A percentile compares a stretch with the other conserved stretches of the same genome.
Conservation (phyloP, 2,888 invertebrate species). For the Leptopilina syphax region DNA sequence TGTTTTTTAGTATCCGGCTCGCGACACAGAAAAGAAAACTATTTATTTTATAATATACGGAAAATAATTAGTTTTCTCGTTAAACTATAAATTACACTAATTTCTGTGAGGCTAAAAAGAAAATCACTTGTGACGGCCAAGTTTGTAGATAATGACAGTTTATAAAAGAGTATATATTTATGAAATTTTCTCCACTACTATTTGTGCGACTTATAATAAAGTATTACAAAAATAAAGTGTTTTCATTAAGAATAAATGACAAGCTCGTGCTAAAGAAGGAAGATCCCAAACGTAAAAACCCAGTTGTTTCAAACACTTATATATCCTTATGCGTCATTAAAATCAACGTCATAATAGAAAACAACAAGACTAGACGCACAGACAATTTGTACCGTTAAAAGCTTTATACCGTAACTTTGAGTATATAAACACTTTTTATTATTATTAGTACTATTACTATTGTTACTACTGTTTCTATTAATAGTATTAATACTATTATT, state of each 20-base stretch:
- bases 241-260: background rate
- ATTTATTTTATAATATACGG: too few species aligned
- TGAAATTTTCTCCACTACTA: background rate
- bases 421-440: background rate
- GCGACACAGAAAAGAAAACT: too few species aligned
- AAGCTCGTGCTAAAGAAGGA: conserved; percentile 10
- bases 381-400: conserved; percentile 32
- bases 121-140: too few species aligned
- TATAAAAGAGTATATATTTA: too few species aligned
- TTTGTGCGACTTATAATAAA: background rate
- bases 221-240: background rate
- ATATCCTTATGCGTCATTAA: conserved; percentile 22
- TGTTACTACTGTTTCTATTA: too few species aligned
- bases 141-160: too few species aligned
- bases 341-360: conserved; percentile 30
- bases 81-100: too few species aligned
- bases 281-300: background rate
- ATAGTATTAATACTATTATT: too few species aligned
- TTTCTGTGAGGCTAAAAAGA: too few species aligned
- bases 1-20: too few species aligned
- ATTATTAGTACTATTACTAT: too few species aligned
- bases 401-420: conserved; percentile 22
- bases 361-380: conserved; percentile 15
- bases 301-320: conserved; percentile 7
- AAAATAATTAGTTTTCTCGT: too few species aligned